Base-by-base conservation (phyloP, 2,888 invertebrate genomes). In the Syrista parreyssii region DNA sequence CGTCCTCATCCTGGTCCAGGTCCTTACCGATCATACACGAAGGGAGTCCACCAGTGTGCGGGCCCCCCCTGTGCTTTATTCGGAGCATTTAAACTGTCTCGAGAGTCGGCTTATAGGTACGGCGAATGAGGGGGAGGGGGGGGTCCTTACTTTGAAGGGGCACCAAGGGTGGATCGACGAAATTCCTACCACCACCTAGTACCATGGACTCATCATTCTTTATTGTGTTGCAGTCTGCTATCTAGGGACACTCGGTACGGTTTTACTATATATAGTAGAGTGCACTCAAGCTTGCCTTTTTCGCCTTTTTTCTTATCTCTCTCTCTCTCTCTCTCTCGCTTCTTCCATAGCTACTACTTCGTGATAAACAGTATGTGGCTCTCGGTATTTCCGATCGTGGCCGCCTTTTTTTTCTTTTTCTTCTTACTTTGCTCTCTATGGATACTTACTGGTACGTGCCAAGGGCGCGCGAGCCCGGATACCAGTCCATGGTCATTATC, bases 11-110 rank as follows among this genome's bases (percentile, higher is more conserved):
- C 33, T 71, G 31, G 71, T 32, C 33, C 33, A 32, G 71, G 31
- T 33, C 71, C 71, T 32, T 33, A 30, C 71, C 9, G 71, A 31
- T 71, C 71, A 23, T 30, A 15, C 31, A 30, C 71, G 71, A 31
- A 71, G 23, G 33, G 23, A 71, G 15, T 30, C 23, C 23, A 76
- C 12, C 30, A 35, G 68, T 33, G 73, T 72, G 55, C 55, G 55
- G 55, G 55, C 23, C 55, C 55, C 55, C 55, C 55, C 55, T 23
- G 55, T 55, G 55, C 55, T 71, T 71, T 71, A 78, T 77, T 68
- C 77, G 78, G 79, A 80, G 82, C 78, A 79, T 82, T 82, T 80
- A 82, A 80, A 80, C 76, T 78, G 81, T 77, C 76, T 79, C 79
- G 75, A 79, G 79, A 76, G 79, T 32, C 31, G 71, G 71, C 55